Conservation (phyloP, 2,888 invertebrate species). For the Chorisops tibialis region DNA sequence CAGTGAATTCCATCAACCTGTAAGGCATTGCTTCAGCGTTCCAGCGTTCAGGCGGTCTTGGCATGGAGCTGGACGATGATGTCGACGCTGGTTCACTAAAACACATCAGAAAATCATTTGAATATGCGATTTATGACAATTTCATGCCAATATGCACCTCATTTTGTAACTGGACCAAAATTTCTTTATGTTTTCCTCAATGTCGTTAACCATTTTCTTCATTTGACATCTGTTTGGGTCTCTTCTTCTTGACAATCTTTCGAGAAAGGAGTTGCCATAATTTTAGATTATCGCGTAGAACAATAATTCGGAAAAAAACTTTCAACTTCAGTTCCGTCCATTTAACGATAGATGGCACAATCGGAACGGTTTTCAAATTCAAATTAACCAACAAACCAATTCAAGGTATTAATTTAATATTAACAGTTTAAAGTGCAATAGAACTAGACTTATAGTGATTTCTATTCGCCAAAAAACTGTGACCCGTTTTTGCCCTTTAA, state of each 20-base stretch:
- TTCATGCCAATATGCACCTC: no score
- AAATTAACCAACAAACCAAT: no score
- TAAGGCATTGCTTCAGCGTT: slow-evolving; percentile 54
- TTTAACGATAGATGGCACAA: neutral
- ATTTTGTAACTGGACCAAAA: no score
- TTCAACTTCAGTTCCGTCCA: neutral
- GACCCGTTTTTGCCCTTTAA: no score
- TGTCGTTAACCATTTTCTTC: slow-evolving; percentile 5
- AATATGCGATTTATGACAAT: no score
- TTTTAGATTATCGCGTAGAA: neutral
- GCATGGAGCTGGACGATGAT: slow-evolving; percentile 35
- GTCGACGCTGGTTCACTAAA: neutral
- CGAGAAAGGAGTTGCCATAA: neutral
- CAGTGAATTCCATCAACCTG: slow-evolving; percentile 37
- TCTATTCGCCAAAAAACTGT: no score
- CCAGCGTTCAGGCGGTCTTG: slow-evolving; percentile 47
- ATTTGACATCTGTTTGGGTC: neutral
- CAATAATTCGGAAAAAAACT: neutral
- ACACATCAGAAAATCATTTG: no score
- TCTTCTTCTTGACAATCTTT: neutral
- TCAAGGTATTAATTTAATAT: no score
- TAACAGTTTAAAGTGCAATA: no score
- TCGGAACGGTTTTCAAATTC: no score
- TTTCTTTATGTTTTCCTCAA: neutral
- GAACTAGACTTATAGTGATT: no score